Conservation (phyloP, 2,888 invertebrate genomes). For the Anthophora plumipes region DNA sequence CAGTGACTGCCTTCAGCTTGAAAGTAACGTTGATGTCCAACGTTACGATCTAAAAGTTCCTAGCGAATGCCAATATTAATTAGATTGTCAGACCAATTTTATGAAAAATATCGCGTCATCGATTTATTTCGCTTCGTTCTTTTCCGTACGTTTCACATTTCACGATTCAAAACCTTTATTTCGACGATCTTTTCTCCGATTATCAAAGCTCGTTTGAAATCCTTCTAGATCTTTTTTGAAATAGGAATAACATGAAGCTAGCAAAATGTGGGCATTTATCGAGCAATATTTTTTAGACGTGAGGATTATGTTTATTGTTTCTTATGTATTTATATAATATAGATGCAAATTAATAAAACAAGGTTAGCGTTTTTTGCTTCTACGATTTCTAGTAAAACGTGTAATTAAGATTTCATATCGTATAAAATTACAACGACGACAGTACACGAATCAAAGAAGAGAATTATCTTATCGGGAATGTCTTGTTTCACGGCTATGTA, state of each 20-base stretch:
- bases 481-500: neutral
- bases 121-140: neutral
- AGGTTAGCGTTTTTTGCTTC: neutral
- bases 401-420: neutral
- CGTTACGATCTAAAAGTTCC: slow-evolving; percentile 39
- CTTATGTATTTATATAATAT: slow-evolving; percentile 32
- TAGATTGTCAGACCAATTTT: neutral
- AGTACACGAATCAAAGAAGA: neutral
- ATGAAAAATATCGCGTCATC: neutral
- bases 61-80: slow-evolving; percentile 10
- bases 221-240: slow-evolving; percentile 34
- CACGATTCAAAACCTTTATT: neutral
- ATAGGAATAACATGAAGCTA: slow-evolving; percentile 38
- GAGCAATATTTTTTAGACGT: slow-evolving; percentile 52
- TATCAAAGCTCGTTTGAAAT: neutral
- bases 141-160: neutral
- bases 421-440: neutral
- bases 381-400: neutral
- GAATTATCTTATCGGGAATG: slow-evolving; percentile 7
- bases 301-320: slow-evolving; percentile 40
- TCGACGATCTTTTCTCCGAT: neutral
- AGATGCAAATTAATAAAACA: neutral
- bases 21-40: slow-evolving; percentile 55
- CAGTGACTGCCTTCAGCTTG: slow-evolving; percentile 70
- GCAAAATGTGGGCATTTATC: slow-evolving; percentile 38